Evolutionary conservation across 2,888 invertebrate species (phyloP).

Genomic region (Ichneumoninae sp.): DNA sequence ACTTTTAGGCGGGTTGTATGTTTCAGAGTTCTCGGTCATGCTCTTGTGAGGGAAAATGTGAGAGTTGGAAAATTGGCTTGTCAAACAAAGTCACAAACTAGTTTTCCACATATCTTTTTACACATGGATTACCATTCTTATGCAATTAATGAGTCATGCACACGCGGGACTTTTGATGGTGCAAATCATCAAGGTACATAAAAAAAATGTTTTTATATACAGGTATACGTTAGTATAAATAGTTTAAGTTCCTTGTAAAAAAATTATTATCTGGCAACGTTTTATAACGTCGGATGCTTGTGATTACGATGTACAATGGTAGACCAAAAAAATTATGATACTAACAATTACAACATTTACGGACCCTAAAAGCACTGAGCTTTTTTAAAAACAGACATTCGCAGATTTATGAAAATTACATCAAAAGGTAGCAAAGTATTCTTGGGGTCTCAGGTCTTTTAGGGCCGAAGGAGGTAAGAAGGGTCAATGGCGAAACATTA

Average conservation of each 20-base stretch:
- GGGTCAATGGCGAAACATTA: constrained; percentile 52
- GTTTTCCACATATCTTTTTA: background rate
- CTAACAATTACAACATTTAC: constrained; percentile 55
- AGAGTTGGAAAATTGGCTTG: background rate
- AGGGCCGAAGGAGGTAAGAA: constrained; percentile 56
- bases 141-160: constrained; percentile 18
- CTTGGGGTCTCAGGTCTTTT: constrained; percentile 65
- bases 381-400: constrained; percentile 6
- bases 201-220: background rate
- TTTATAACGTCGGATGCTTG: constrained; percentile 36
- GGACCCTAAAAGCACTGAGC: constrained; percentile 67
- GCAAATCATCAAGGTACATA: constrained; percentile 25
- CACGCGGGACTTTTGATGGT: constrained; percentile 8
- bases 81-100: background rate
- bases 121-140: background rate
- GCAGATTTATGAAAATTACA: constrained; percentile 2
- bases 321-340: constrained; percentile 15
- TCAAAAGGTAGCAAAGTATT: constrained; percentile 2
- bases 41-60: background rate
- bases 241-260: constrained; percentile 20
- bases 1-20: too few relatives aligned
- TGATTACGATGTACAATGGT: constrained; percentile 11
- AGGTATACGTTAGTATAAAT: background rate
- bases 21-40: too few relatives aligned
- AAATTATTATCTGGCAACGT: constrained; percentile 18